Evolutionary conservation across 2,797 vertebrate species (phyloP).

Genomic region (Dendrocincla fuliginosa): DNA sequence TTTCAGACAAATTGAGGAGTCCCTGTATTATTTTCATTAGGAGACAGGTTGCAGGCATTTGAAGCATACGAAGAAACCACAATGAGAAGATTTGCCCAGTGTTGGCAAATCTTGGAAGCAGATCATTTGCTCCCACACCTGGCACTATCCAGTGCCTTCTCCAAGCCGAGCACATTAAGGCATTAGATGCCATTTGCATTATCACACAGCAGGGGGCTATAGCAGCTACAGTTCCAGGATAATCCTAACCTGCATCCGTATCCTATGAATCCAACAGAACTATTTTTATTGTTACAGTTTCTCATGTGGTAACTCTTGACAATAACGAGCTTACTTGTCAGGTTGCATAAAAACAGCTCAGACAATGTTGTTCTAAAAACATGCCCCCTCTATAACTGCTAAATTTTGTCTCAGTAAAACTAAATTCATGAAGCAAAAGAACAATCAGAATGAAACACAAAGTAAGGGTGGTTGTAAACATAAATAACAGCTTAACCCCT

Average conservation of each 20-base stretch:
- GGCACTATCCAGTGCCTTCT: constrained; percentile 1
- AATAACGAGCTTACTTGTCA: neutral
- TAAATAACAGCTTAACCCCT: neutral
- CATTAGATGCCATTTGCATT: constrained; percentile 79
- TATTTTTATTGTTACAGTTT: constrained; percentile 45
- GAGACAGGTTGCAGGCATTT: neutral
- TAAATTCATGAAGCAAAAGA: neutral
- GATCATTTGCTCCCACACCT: neutral
- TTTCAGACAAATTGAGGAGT: neutral
- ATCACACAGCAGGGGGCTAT: constrained; percentile 83
- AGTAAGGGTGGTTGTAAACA: neutral
- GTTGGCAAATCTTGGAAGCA: neutral
- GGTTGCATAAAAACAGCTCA: neutral
- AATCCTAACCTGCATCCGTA: constrained; percentile 56
- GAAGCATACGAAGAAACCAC: neutral
- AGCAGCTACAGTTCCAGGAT: constrained; percentile 68
- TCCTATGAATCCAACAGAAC: constrained; percentile 42
- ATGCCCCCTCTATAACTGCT: neutral
- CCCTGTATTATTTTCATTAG: neutral
- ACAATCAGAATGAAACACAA: neutral
- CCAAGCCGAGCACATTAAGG: constrained; percentile 49
- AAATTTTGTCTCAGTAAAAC: neutral
- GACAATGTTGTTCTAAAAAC: neutral
- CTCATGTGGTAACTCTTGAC: constrained; percentile 11
- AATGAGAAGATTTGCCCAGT: neutral